Percentiles rank a stretch among this genome's conserved stretches.
Evolutionary conservation across 2,113 vertebrate species (phyloP).

Genomic region (Megaceryle torquata): DNA sequence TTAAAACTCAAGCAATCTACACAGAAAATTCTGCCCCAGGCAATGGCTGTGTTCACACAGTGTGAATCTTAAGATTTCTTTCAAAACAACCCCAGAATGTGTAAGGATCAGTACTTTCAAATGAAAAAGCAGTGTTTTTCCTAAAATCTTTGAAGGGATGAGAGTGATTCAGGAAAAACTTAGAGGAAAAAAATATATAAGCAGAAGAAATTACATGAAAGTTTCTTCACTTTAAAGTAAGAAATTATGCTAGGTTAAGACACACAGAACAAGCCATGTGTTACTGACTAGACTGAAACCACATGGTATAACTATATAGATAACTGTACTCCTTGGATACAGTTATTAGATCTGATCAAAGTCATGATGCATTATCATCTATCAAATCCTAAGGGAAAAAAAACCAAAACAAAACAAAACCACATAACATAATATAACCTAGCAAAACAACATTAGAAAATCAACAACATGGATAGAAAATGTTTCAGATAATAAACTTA

Average conservation of each 20-base stretch:
- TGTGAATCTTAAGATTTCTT: not conserved
- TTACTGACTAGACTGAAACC: not conserved
- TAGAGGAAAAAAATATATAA: not conserved
- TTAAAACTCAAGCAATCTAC: not conserved
- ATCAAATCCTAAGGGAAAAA: not conserved
- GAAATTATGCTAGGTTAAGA: not conserved
- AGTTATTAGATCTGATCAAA: not conserved
- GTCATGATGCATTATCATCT: not conserved
- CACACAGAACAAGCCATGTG: not conserved
- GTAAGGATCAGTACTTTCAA: not conserved
- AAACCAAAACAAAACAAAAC: not conserved
- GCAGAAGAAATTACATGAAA: not conserved
- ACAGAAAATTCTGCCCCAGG: not conserved
- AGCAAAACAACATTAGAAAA: not conserved
- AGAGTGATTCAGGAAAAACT: not conserved
- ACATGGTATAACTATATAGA: not conserved
- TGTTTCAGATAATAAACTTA: not conserved
- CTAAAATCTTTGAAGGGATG: not conserved
- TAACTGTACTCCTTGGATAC: not conserved
- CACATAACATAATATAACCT: not conserved
- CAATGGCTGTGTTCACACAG: not conserved
- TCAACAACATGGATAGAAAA: not conserved
- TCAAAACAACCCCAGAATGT: not conserved
- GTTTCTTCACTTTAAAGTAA: not conserved
- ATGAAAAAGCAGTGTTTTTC: not conserved